These are phyloP conservation scores for Gryllus longicercus DNA, from an alignment of 2,888 invertebrate species.

Conservation along the genomic window DNA sequence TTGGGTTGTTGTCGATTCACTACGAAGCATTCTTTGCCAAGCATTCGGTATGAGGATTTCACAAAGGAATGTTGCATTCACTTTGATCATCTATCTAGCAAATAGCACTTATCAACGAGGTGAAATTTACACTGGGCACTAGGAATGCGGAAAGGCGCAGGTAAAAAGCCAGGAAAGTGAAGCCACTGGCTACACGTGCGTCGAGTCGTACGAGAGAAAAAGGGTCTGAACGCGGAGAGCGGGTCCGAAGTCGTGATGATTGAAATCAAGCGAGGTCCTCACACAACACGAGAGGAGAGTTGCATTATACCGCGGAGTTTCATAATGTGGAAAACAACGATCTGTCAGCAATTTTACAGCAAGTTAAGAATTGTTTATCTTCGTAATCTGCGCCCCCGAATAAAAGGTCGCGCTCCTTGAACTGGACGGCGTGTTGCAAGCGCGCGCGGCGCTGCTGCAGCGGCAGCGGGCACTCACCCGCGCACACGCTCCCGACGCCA, in stretches of 20 bases:
- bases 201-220: too few species aligned
- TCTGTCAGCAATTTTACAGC: conserved; percentile 17
- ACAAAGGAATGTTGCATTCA: too few species aligned
- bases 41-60: too few species aligned
- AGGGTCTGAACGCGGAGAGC: too few species aligned
- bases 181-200: too few species aligned
- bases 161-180: too few species aligned
- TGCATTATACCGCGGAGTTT: not conserved
- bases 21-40: too few species aligned
- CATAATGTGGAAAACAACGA: conserved; percentile 17
- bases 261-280: conserved; percentile 1
- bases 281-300: not conserved
- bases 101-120: too few species aligned
- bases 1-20: too few species aligned
- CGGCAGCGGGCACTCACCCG: not conserved
- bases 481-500: not conserved
- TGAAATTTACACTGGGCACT: too few species aligned
- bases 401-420: not conserved
- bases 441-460: not conserved
- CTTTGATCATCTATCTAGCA: too few species aligned
- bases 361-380: conserved; percentile 17
- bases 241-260: not conserved
- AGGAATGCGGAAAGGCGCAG: too few species aligned
- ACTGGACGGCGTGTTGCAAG: conserved; percentile 1
- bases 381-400: conserved; percentile 10